Evolutionary conservation across 2,888 invertebrate genomes (phyloP), one percentile per base, ranked within the genome.

Genomic region (Diarsia mendica): DNA sequence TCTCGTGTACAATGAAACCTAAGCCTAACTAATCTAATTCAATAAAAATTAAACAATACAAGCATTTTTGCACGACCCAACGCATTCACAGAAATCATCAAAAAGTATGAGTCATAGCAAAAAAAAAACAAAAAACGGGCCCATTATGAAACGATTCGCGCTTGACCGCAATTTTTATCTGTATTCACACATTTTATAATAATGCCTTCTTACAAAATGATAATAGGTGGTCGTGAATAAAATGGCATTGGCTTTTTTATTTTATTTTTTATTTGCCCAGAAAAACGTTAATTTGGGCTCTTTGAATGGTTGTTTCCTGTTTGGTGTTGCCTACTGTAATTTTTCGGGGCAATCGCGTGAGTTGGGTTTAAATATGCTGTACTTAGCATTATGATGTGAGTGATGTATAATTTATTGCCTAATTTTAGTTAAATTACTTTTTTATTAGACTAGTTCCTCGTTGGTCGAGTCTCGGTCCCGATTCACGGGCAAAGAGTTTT

Each of bases 221-320:
- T 88, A 86, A 89, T 90, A 85, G 85, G 73, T 74, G 71, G 80
- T 89, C 90, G 90, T 90, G 89, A 72, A 82, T 85, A 82, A 85
- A 84, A 83, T 84, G 86, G 88, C 89, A 89, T 89, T 89, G 90
- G 79, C 60, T 70, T 79, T 80, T 2, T 49, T 79, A 39, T 55
- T 48, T 20, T 48, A 53, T 79, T 84, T 84, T 83, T 77, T 77
- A 67, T 72, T 51, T 76, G 67, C 64, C 46, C 2, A 83, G 84
- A 86, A 77, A 73, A 71, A 67, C 64, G 65, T 69, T 88, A 85
- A 87, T 87, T 85, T 81, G 65, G 68, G 61, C 69, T 79, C 67
- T 77, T 77, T 76, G 68, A 77, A 78, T 72, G 64, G 69, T 77
- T 55, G 67, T 88, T 85, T 87, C 82, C 82, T 84, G 85, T 74